A percentile compares a stretch with the other conserved stretches of the same genome.
Conservation (phyloP, 2,113 vertebrate genomes). For the Rhizomys pruinosus region DNA sequence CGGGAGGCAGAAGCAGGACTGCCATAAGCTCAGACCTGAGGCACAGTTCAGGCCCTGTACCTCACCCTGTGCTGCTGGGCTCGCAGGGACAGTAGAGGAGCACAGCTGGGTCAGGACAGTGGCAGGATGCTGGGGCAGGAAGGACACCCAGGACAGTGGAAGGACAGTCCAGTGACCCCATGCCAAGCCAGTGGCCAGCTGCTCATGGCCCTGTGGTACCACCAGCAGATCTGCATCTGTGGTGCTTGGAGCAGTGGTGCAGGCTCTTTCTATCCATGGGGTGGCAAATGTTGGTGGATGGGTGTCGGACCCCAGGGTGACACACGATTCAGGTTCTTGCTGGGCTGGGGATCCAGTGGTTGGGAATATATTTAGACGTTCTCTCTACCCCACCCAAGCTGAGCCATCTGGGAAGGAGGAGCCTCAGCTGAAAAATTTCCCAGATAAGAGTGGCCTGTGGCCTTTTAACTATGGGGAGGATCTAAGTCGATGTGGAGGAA, state of each 20-base stretch:
- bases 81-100: background rate
- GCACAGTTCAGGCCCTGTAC: too few relatives aligned
- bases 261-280: background rate
- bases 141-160: background rate
- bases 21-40: background rate
- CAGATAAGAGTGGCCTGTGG: too few relatives aligned
- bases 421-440: too few relatives aligned
- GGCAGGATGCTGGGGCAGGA: rapidly evolving
- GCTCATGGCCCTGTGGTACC: background rate
- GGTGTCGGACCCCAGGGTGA: background rate
- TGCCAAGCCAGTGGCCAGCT: background rate
- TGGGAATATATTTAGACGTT: background rate
- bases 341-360: background rate
- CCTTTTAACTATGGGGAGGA: too few relatives aligned
- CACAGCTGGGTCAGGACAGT: background rate
- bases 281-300: rapidly evolving
- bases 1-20: background rate
- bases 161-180: background rate
- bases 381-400: too few relatives aligned
- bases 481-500: too few relatives aligned
- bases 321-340: background rate
- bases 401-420: too few relatives aligned
- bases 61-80: background rate
- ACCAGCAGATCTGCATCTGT: background rate
- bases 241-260: background rate